These are phyloP conservation scores for Arctia plantaginis DNA, from an alignment of 2,888 invertebrate genomes.

Conservation along the genomic window DNA sequence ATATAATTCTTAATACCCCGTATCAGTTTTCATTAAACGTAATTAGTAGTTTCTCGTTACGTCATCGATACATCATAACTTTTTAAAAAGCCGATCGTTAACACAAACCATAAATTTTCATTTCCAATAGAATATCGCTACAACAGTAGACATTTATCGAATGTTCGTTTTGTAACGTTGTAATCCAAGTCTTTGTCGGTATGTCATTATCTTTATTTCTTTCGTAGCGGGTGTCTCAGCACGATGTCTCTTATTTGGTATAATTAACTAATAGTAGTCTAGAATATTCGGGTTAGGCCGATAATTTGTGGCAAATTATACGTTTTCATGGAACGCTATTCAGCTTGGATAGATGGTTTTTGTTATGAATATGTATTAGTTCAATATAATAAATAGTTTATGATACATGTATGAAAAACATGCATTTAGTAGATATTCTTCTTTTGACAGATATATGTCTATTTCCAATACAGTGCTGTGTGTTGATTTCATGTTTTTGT, in stretches of 20 bases:
- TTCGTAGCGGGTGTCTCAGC: slow-evolving; percentile 38
- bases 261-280: background rate
- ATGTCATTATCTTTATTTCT: slow-evolving; percentile 11
- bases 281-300: background rate
- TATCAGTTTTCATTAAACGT: background rate
- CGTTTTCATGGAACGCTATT: background rate
- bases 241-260: slow-evolving; percentile 7
- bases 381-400: background rate
- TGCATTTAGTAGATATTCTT: too few species aligned
- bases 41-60: background rate
- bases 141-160: background rate
- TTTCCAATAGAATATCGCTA: background rate
- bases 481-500: too few species aligned
- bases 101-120: background rate
- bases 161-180: slow-evolving; percentile 2
- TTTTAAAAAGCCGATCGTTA: background rate
- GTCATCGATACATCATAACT: background rate
- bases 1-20: background rate
- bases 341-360: background rate
- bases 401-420: too few species aligned
- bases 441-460: too few species aligned
- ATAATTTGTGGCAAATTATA: background rate
- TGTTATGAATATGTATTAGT: background rate
- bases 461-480: too few species aligned
- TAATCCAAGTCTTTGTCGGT: slow-evolving; percentile 11